These are phyloP conservation scores for Gandaritis pyraliata DNA, from an alignment of 2,888 invertebrate genomes.

Conservation along the genomic window DNA sequence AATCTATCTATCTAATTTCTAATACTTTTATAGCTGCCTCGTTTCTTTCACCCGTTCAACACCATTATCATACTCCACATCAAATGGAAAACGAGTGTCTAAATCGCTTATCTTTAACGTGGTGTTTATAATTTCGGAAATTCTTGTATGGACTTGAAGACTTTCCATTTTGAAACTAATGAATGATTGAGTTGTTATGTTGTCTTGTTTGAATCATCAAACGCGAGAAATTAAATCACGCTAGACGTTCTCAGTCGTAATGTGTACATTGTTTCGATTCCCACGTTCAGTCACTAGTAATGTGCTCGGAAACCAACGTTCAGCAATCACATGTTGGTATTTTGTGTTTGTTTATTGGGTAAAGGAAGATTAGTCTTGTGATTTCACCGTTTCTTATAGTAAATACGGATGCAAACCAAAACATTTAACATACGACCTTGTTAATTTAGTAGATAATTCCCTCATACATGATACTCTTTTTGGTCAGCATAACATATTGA, in stretches of 20 bases:
- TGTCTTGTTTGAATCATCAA: not conserved
- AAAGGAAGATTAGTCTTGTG: constrained; percentile 5
- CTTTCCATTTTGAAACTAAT: no score
- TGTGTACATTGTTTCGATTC: constrained; percentile 37
- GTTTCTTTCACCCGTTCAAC: no score
- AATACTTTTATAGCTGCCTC: no score
- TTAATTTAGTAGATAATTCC: not conserved
- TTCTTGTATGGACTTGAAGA: no score
- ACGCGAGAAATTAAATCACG: not conserved
- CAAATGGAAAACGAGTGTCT: no score
- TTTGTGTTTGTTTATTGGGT: constrained; percentile 8
- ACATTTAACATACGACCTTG: not conserved
- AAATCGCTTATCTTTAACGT: no score
- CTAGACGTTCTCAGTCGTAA: constrained; percentile 23
- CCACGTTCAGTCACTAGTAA: constrained; percentile 39
- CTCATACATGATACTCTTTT: not conserved
- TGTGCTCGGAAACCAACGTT: constrained; percentile 30
- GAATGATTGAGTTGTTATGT: no score
- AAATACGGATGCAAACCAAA: not conserved
- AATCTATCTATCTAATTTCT: no score
- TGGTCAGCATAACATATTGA: constrained; percentile 2
- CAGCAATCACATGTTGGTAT: constrained; percentile 33
- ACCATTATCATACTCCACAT: no score
- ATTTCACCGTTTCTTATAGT: constrained; percentile 17
- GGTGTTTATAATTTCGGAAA: no score